Percentiles rank a stretch among this genome's conserved stretches.
Conservation (phyloP, 2,888 invertebrate genomes). For the Callyntrura sp. region DNA sequence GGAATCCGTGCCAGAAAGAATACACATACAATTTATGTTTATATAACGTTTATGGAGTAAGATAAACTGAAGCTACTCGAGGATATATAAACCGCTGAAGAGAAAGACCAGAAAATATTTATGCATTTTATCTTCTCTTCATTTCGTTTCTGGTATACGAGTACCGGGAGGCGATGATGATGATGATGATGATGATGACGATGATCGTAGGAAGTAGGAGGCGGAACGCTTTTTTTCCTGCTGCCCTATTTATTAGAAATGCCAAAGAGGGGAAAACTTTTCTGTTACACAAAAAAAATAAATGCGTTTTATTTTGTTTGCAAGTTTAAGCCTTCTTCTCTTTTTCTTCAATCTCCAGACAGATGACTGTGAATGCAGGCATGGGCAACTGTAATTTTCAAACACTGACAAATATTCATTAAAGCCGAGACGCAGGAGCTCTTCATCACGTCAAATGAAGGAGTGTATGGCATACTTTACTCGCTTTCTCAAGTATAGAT, state of each 20-base stretch:
- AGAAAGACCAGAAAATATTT: conserved; percentile 19
- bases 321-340: not conserved
- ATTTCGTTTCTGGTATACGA: conserved; percentile 44
- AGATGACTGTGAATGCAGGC: no score
- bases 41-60: not conserved
- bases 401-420: conserved; percentile 14
- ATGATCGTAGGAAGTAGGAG: conserved; percentile 62
- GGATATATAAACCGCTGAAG: not conserved
- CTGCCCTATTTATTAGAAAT: conserved; percentile 69
- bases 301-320: conserved; percentile 43
- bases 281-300: not conserved
- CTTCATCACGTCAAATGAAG: not conserved
- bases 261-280: conserved; percentile 55
- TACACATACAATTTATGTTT: not conserved
- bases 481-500: not conserved
- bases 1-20: conserved; percentile 66
- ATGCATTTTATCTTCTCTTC: conserved; percentile 59
- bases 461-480: conserved; percentile 13
- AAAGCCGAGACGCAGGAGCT: not conserved
- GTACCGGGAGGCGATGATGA: no score
- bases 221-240: conserved; percentile 72
- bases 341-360: not conserved
- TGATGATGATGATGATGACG: conserved; percentile 47
- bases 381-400: not conserved
- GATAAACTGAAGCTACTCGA: not conserved